Evolutionary conservation across 2,888 invertebrate genomes (phyloP), one percentile per base, ranked within the genome.

Genomic region (Drymonia ruficornis): DNA sequence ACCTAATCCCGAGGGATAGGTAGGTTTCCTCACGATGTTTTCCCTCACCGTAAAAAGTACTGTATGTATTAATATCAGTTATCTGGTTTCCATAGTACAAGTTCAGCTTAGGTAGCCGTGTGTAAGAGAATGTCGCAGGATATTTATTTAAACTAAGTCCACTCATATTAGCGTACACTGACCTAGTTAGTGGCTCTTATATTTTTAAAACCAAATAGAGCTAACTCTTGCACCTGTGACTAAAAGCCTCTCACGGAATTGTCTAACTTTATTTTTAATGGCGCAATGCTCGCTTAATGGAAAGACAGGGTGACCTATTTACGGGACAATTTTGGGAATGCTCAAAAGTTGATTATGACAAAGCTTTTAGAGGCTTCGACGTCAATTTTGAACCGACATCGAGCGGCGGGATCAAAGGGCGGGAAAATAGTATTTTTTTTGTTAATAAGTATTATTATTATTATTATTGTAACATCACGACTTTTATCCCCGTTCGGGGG

Each of bases 161-260:
- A n/a, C n/a, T n/a, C n/a, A n/a, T n/a, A n/a, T n/a, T n/a, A n/a
- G n/a, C n/a, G n/a, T n/a, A n/a, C n/a, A n/a, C n/a, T n/a, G n/a
- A n/a, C 23, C 23, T 23, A 23, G 23, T 23, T n/a, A 23, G 5
- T 7, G 23, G 9, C 8, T 63, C 75, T 74, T 76, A 84, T 86
- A 83, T 84, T 87, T 87, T 86, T 82, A 83, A 83, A 84, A 81
- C 74, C 79, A 79, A 78, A 81, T 80, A 81, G 75, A 80, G 78
- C 75, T 76, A 76, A 77, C 78, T 84, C 78, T 87, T 89, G 87
- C 91, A 91, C 89, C 91, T 91, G 91, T 75, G 86, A 81, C 88
- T 84, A 89, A 88, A 89, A 89, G 88, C 78, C 80, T 85, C 82
- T 66, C 75, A 73, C 71, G 80, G 83, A 81, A 84, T 84, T 85